Percentiles rank a stretch among this genome's conserved stretches.
Conservation (phyloP, 2,113 vertebrate genomes). For the Varanus komodoensis region DNA sequence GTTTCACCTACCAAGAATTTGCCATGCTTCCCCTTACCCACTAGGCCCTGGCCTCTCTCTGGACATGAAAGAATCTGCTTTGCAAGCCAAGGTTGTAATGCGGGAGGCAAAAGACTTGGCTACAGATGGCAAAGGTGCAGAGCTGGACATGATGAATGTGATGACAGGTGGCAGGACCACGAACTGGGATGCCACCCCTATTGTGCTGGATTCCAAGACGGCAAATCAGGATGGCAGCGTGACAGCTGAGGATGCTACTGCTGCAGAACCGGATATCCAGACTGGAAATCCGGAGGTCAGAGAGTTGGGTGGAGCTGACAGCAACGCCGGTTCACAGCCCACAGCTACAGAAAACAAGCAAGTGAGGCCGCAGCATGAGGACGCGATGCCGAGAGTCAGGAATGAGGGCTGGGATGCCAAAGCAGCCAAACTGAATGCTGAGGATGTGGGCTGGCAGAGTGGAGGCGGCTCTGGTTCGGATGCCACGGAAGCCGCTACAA, state of each 20-base stretch:
- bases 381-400: background rate
- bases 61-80: conserved; percentile 6
- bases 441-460: background rate
- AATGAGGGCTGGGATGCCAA: background rate
- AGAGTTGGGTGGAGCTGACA: background rate
- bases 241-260: background rate
- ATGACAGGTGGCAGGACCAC: background rate
- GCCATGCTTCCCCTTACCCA: conserved; percentile 13
- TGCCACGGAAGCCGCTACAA: background rate
- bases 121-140: background rate
- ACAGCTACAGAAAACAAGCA: background rate
- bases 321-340: background rate
- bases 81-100: background rate
- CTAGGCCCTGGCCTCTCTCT: background rate
- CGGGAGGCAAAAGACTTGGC: conserved; percentile 31
- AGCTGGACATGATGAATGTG: background rate
- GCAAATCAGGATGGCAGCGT: background rate
- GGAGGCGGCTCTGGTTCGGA: background rate
- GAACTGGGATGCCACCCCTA: background rate
- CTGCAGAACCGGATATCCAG: background rate
- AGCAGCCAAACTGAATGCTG: background rate
- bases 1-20: conserved; percentile 8
- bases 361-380: background rate
- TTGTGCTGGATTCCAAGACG: background rate
- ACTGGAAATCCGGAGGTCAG: background rate